Conservation (phyloP, 2,113 vertebrate genomes). For the Mastomys coucha region DNA sequence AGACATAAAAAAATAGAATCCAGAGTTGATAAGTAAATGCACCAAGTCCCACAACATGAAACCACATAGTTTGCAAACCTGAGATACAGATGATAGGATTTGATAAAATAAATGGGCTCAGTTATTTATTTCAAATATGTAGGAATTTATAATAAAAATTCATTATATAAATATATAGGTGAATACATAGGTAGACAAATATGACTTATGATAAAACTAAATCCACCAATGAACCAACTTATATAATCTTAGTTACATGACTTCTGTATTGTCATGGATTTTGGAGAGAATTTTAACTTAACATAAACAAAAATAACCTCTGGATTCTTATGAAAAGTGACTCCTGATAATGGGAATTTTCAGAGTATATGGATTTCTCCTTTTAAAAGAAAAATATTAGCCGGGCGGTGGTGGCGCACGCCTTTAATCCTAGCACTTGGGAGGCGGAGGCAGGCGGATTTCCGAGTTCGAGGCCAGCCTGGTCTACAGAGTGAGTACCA, state of each 20-base stretch:
- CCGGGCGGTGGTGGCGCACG: too few species aligned
- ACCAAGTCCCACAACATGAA: not conserved
- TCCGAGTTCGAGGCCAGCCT: too few species aligned
- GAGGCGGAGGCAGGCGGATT: too few species aligned
- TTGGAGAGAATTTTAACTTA: constrained; percentile 31
- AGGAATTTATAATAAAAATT: constrained; percentile 34
- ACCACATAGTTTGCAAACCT: constrained; percentile 9
- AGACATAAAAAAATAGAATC: constrained; percentile 40
- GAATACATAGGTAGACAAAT: not conserved
- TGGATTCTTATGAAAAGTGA: constrained; percentile 74
- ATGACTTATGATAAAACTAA: not conserved
- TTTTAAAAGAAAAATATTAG: constrained; percentile 82
- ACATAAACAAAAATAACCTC: constrained; percentile 3
- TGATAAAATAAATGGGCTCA: constrained; percentile 29
- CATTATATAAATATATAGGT: not conserved
- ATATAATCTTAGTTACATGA: constrained; percentile 9
- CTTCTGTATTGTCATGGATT: constrained; percentile 50
- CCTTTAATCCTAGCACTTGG: too few species aligned
- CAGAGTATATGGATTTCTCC: constrained; percentile 67
- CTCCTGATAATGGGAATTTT: constrained; percentile 76
- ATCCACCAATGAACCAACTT: not conserved
- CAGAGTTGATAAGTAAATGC: not conserved
- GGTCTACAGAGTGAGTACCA: too few species aligned
- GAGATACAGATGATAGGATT: constrained; percentile 33
- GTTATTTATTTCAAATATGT: constrained; percentile 52